Base-by-base conservation (phyloP, 2,888 invertebrate genomes). In the Electrophaes corylata region DNA sequence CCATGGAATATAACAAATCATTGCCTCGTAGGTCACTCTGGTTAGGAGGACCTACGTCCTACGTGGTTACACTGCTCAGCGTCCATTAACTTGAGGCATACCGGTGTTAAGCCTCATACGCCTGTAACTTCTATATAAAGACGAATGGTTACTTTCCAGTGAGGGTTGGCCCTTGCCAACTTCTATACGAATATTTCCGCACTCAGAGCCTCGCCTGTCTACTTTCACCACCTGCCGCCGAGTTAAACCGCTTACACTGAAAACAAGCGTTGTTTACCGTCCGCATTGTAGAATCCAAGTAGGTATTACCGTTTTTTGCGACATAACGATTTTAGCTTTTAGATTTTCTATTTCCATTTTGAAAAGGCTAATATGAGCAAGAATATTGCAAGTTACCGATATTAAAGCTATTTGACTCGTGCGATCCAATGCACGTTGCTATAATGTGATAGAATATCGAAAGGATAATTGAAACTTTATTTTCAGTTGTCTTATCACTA, bases 161-260 rank as follows among this genome's bases (percentile, higher is more conserved):
- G 5, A 37, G 16, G 10, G 37, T 8, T 16, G 3, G n/a, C 16
- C 37, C 16, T 58, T 41, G 52, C 43, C 52, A 52, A 57, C 48
- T 33, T 37, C 40, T 54, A 40, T 16, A 29, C 35, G 51, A 43
- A 43, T 31, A 40, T 58, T 46, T 41, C 43, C 41, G 16, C 44
- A 35, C 57, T 41, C 47, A 64, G 72, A 72, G 72, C 70, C 73
- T 79, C 79, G 76, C 82, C 79, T 84, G 84, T 84, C 81, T 74
- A 72, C 81, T 80, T 78, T 77, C 71, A 66, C 69, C 70, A 72
- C 71, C 75, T 75, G 68, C 69, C 66, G 57, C 37, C 46, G 51
- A 67, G 73, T 70, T 81, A 82, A 83, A 78, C 82, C 81, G 79
- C 79, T 83, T 83, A 83, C 76, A 65, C 65, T 72, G 73, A 75